A percentile compares a stretch with the other conserved stretches of the same genome.
phyloP scores from a whole-genome alignment of 2,888 invertebrate species.

The Azorinus chamasolen region DNA sequence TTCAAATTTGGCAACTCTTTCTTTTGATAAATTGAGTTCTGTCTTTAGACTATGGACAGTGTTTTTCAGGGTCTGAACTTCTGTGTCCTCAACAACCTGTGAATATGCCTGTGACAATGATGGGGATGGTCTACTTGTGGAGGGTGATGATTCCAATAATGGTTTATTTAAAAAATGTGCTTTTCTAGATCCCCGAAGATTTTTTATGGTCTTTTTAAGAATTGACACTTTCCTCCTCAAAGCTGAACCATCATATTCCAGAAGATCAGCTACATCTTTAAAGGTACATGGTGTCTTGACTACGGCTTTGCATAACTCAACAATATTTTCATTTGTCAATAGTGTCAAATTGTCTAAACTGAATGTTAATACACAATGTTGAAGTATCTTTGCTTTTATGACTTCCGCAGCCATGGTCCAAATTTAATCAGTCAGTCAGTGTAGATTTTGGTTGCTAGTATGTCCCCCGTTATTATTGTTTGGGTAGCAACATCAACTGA shows the following conservation, averaged over 20 bases:
- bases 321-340: slow-evolving; percentile 2
- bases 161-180: neutral
- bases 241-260: neutral
- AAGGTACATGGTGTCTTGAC: neutral
- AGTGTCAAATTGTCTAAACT: neutral
- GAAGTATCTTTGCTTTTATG: neutral
- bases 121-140: neutral
- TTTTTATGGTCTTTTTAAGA: neutral
- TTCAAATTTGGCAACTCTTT: neutral
- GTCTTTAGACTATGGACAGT: neutral
- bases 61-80: neutral
- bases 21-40: neutral
- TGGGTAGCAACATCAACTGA: neutral
- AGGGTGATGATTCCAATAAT: neutral
- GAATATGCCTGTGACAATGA: neutral
- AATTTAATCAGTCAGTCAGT: neutral
- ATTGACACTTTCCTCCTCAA: neutral
- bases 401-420: neutral
- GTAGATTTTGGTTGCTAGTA: neutral
- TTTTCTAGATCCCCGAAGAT: neutral
- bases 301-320: neutral
- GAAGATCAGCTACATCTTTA: neutral
- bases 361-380: neutral
- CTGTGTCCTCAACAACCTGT: neutral
- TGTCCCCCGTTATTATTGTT: slow-evolving; percentile 4